Base-by-base conservation (phyloP, 2,888 invertebrate species). In the Ormyrus nitidulus region DNA sequence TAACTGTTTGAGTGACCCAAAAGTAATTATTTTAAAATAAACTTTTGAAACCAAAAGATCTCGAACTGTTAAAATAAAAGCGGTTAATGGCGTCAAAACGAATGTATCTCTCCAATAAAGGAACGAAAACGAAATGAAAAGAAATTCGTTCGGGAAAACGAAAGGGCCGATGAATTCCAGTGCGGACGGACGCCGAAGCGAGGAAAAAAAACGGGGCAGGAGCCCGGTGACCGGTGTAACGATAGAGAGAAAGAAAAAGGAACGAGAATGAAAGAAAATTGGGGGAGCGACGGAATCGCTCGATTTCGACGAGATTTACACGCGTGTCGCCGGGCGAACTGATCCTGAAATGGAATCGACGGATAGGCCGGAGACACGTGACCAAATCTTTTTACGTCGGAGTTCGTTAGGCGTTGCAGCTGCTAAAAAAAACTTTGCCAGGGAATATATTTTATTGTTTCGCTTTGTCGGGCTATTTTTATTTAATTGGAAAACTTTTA, bases 221-320 rank as follows among this genome's bases (percentile, higher is more conserved):
- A 51, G 65, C 65, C 6, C 3, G 46, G 34, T 64, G 11, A 13
- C 11, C 64, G 46, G 13, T 44, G 68, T 69, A 69, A 58, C 48
- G 48, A 58, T n/a, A 46, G 13, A 48, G 48, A 11, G 13, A 34
- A 13, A 56, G 48, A 58, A 19, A 46, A 69, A 46, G 7, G 48
- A 53, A 11, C 9, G 44, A 46, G 56, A 48, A 46, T 56, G 69
- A 46, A 69, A 69, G 69, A 69, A 69, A 69, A 69, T 69, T 69
- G 59, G 49, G 46, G 49, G 19, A 19, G 19, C 3, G 11, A 49
- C 59, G 11, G 56, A 69, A 58, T 69, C 56, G 48, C 46, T n/a
- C 69, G 56, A 69, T 69, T 58, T 11, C 70, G 70, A 70, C 49
- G 70, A 70, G 59, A 59, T 70, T 70, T 70, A 70, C 70, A 70